These are phyloP conservation scores for Eupithecia insigniata DNA, from an alignment of 2,888 invertebrate genomes.

Conservation along the genomic window DNA sequence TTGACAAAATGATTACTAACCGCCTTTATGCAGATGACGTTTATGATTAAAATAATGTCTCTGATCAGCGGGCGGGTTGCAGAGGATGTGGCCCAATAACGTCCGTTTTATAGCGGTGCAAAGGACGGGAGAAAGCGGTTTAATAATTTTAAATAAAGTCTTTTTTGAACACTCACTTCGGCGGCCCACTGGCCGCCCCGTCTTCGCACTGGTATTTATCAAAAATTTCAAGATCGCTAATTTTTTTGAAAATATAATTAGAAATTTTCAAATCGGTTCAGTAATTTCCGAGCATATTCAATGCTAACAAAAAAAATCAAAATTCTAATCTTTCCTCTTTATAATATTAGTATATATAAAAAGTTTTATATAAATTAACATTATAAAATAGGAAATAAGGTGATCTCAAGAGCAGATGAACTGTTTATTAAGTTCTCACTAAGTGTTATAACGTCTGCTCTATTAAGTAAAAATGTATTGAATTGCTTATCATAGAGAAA, in stretches of 20 bases:
- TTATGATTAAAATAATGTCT: conserved; percentile 75
- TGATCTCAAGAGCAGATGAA: neutral
- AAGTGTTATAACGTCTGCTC: neutral
- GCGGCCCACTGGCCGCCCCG: too few species aligned
- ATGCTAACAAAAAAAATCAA: too few species aligned
- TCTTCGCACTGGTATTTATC: too few species aligned
- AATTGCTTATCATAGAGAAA: neutral
- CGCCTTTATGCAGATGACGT: conserved; percentile 65
- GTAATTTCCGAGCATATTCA: too few species aligned
- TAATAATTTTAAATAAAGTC: neutral
- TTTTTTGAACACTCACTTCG: neutral
- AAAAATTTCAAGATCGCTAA: too few species aligned
- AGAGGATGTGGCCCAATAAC: conserved; percentile 8
- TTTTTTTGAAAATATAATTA: too few species aligned
- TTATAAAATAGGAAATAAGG: too few species aligned
- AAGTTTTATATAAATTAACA: too few species aligned
- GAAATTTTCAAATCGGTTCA: too few species aligned
- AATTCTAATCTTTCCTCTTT: too few species aligned
- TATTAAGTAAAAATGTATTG: neutral
- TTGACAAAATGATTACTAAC: conserved; percentile 61
- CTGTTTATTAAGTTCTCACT: neutral
- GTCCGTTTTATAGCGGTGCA: neutral
- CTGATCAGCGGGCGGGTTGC: conserved; percentile 58
- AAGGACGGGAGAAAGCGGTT: conserved; percentile 4
- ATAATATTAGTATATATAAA: too few species aligned